Evolutionary conservation across 2,113 vertebrate genomes (phyloP).

Genomic region (Chiloscyllium plagiosum): DNA sequence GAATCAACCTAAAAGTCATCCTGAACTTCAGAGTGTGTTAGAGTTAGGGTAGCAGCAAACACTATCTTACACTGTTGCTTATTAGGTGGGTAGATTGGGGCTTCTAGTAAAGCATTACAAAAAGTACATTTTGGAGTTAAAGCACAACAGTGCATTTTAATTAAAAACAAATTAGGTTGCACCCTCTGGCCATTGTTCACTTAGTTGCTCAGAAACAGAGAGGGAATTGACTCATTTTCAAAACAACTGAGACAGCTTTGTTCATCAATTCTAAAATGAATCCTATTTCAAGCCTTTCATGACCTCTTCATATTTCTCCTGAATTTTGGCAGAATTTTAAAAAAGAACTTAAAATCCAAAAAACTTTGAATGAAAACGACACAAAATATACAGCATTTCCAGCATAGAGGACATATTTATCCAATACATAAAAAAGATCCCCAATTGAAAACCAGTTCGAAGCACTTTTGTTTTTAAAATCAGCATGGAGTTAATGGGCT

Average conservation of each 20-base stretch:
- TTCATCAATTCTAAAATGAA: neutral
- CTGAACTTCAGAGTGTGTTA: neutral
- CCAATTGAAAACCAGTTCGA: neutral
- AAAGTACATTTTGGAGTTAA: neutral
- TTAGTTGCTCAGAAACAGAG: neutral
- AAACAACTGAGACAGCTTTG: neutral
- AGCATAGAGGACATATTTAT: neutral
- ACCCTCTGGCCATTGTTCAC: neutral
- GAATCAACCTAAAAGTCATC: neutral
- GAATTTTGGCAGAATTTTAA: neutral
- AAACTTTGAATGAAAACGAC: neutral
- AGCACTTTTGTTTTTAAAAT: neutral
- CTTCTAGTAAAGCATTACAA: neutral
- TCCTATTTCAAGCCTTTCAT: neutral
- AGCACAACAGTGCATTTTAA: neutral
- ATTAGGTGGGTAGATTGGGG: neutral
- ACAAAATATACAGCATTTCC: neutral
- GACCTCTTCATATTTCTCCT: neutral
- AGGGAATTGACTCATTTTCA: neutral
- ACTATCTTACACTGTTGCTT: neutral
- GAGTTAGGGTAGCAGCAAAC: neutral
- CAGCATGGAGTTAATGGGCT: neutral
- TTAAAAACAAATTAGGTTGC: neutral
- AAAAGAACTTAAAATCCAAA: neutral
- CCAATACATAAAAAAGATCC: neutral